A percentile compares a stretch with the other conserved stretches of the same genome.
Evolutionary conservation across 1,140 invertebrate genomes (phyloP).

Genomic region (Potamilus streckersoni): DNA sequence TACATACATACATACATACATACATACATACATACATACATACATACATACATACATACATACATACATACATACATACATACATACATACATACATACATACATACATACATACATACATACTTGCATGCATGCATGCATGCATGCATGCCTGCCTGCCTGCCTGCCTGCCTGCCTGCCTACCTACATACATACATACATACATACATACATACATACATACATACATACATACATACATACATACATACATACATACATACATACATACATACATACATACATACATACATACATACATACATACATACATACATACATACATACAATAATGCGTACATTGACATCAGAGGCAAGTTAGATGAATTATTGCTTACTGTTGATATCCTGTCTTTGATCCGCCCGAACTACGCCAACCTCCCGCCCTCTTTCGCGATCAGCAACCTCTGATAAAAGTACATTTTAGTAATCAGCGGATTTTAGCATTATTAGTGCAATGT

Average conservation of each 20-base stretch:
- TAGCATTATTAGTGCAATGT: too few relatives aligned
- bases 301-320: constrained; percentile 32
- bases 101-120: constrained; percentile 41
- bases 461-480: too few relatives aligned
- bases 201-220: constrained; percentile 29
- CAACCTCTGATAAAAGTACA: too few relatives aligned
- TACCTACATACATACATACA: constrained; percentile 24
- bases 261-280: constrained; percentile 30
- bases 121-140: constrained; percentile 35
- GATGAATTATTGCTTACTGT: too few relatives aligned
- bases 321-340: constrained; percentile 19
- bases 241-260: constrained; percentile 33
- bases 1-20: too few relatives aligned
- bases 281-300: constrained; percentile 32
- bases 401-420: too few relatives aligned
- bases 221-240: constrained; percentile 33
- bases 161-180: constrained; percentile 7
- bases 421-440: too few relatives aligned
- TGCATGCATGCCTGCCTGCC: constrained; percentile 23
- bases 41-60: too few relatives aligned
- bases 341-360: neutral
- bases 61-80: too few relatives aligned
- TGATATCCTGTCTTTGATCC: too few relatives aligned
- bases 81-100: constrained; percentile 41
- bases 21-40: too few relatives aligned